A percentile compares a stretch with the other conserved stretches of the same genome.
phyloP scores from a whole-genome alignment of 2,888 invertebrate species.

The Erpobdella octoculata region DNA sequence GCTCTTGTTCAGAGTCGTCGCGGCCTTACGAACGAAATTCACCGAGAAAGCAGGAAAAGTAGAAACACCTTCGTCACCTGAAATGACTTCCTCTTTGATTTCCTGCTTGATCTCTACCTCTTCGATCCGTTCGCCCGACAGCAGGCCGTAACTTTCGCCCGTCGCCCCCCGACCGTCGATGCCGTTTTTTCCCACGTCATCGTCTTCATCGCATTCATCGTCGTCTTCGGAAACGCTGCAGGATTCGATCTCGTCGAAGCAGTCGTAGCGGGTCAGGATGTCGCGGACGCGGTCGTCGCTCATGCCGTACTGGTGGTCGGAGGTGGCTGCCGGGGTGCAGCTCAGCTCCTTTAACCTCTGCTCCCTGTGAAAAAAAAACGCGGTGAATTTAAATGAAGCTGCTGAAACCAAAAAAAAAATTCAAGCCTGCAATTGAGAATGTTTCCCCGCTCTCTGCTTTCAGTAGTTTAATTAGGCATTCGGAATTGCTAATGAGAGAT shows the following conservation, averaged over 20 bases:
- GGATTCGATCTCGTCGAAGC: slow-evolving; percentile 28
- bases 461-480: no score
- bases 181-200: slow-evolving; percentile 17
- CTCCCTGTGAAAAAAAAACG: background rate
- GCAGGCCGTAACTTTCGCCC: background rate
- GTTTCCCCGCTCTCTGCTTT: no score
- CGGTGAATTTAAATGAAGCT: background rate
- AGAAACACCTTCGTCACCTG: slow-evolving; percentile 12
- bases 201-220: slow-evolving; percentile 5
- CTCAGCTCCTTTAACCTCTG: background rate
- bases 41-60: no score
- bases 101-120: slow-evolving; percentile 19
- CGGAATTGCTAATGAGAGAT: no score
- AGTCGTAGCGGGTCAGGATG: slow-evolving; percentile 32
- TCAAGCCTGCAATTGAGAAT: no score
- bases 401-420: no score
- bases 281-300: slow-evolving; percentile 37
- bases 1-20: no score
- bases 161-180: slow-evolving; percentile 16
- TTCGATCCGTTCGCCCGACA: background rate
- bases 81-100: slow-evolving; percentile 9
- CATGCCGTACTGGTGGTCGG: slow-evolving; percentile 81
- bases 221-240: background rate
- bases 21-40: no score
- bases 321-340: slow-evolving; percentile 65